Evolutionary conservation across 2,797 vertebrate genomes (phyloP), one percentile per base, ranked within the genome.

Genomic region (Sebastes reedi): DNA sequence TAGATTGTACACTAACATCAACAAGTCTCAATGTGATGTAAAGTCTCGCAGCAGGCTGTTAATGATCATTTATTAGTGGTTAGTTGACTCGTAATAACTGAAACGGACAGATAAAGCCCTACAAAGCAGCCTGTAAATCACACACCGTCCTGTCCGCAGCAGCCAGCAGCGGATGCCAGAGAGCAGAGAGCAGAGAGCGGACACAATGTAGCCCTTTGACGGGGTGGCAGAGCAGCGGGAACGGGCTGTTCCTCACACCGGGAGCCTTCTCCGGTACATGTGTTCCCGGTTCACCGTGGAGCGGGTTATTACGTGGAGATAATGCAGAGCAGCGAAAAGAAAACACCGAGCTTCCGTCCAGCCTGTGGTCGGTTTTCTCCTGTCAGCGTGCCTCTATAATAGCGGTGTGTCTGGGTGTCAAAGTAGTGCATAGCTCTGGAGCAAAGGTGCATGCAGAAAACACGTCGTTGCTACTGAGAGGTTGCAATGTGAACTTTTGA

Each of bases 191-290:
- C 34, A 14, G 39, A 39, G 39, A 39, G 39, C 76, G 82, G 87
- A 91, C 80, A 96, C 95, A 96, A 95, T 93, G 93, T 91, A 60
- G 90, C 89, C 89, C 92, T 94, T 94, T 94, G 91, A 94, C 86
- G 50, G 82, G 39, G 24, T 7, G 86, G 80, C 83, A 34, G 77
- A 67, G 75, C 83, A 56, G 69, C 75, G 34, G 80, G 77, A 67
- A 83, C 86, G 80, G 76, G 30, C 78, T 87, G 90, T 78, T 85
- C 87, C 80, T 50, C 81, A 0, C 58, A n/a, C 68, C 71, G 65
- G 80, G 34, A 20, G 60, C 55, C 68, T 62, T 61, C 20, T 27
- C 18, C 22, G 22, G 39, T 39, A 39, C 22, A 24, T 42, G 81
- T 4, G 79, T 32, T 22, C 52, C 42, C 52, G 46, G 34, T 61